Evolutionary conservation across 2,113 vertebrate genomes (phyloP).

Genomic region (Bothrops jararaca): DNA sequence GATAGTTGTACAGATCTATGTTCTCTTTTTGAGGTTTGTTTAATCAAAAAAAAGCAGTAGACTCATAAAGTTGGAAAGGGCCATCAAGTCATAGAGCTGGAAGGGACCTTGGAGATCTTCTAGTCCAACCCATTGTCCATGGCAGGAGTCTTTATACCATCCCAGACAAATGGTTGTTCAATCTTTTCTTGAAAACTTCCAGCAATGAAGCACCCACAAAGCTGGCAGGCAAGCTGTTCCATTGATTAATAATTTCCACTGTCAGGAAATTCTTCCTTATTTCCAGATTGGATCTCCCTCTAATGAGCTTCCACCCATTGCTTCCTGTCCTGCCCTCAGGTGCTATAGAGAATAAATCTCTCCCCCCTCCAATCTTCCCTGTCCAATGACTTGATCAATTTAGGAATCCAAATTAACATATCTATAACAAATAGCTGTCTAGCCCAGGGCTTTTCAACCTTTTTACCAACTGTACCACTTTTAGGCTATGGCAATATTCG

Average conservation of each 20-base stretch:
- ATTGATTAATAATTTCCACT: not conserved
- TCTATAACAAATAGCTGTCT: not conserved
- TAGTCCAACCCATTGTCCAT: not conserved
- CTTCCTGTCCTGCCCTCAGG: not conserved
- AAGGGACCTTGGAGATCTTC: not conserved
- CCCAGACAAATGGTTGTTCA: not conserved
- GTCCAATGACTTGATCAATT: not conserved
- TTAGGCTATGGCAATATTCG: no score
- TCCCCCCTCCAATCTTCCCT: not conserved
- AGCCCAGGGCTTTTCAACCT: no score
- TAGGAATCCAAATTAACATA: not conserved
- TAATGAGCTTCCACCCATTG: not conserved
- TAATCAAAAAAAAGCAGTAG: not conserved
- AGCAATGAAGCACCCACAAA: not conserved
- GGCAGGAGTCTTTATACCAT: not conserved
- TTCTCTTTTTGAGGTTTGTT: not conserved
- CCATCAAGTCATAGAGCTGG: not conserved
- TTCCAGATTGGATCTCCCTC: not conserved
- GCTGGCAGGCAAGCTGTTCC: not conserved
- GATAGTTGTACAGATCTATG: not conserved
- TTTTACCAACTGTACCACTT: no score
- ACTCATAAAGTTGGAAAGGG: not conserved
- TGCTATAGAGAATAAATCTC: not conserved
- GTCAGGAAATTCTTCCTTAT: not conserved
- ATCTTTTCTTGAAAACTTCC: not conserved